Evolutionary conservation across 2,113 vertebrate species (phyloP), one percentile per base, ranked within the genome.

Genomic region (Pycnonotus jocosus): DNA sequence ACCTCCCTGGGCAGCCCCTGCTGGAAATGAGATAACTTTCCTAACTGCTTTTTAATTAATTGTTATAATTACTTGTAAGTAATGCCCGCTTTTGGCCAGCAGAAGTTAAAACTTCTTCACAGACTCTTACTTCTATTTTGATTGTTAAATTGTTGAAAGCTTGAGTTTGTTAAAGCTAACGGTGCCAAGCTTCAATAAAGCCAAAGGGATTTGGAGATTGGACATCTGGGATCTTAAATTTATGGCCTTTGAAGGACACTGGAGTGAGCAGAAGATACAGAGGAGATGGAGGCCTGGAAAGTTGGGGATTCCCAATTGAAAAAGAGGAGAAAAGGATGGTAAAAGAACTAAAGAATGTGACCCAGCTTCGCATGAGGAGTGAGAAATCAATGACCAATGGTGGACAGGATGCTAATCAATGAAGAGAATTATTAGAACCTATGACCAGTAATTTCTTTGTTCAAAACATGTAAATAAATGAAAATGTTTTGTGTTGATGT

Each of bases 291-390:
- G 7, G 50, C 24, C 35, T 40, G 24, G 20, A 30, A 73, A 65
- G 2, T 0, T 64, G 28, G n/a, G 61, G n/a, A 23, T 30, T 24
- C 28, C 15, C 23, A 10, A 12, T 1, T 8, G 70, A 23, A 48
- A 65, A 48, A 30, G 20, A 6, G 1, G 2, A 65, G 15, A 11
- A 65, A 74, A 48, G 0, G 15, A 40, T 9, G 10, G 24, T 24
- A 16, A 57, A 56, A 56, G 10, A 16, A 3, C 35, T 30, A 13
- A 40, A 57, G 30, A 35, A 57, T 20, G 42, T 30, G 51, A 30
- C 24, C 51, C 31, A 42, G 30, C 50, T 30, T 13, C 20, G 30
- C 20, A 13, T 7, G 42, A 65, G 35, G 50, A 48, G 15, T 23
- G 21, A 65, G 20, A 30, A 48, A 35, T 57, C 51, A 48, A 8